Evolutionary conservation across 2,113 vertebrate species (phyloP).

Genomic region (Nothobranchius furzeri): DNA sequence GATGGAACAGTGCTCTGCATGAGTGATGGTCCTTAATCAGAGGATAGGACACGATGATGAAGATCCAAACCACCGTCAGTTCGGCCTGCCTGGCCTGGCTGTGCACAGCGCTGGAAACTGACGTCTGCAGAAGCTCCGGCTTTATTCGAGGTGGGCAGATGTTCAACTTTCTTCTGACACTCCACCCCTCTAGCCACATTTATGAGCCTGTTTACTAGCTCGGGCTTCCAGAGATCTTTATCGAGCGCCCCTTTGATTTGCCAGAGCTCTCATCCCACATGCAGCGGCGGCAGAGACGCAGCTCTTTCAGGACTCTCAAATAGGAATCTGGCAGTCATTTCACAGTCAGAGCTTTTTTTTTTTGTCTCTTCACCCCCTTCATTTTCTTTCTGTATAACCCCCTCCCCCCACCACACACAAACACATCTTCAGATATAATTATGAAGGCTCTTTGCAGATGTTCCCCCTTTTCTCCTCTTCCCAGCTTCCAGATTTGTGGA

Average conservation of each 20-base stretch:
- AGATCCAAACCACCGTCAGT: conserved; percentile 53
- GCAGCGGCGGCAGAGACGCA: conserved; percentile 70
- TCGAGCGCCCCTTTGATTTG: conserved; percentile 78
- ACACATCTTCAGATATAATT: conserved; percentile 76
- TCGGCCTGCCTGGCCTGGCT: conserved; percentile 11
- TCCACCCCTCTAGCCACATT: conserved; percentile 76
- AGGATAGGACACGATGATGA: conserved; percentile 47
- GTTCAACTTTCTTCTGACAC: conserved; percentile 75
- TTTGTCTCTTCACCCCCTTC: conserved; percentile 44
- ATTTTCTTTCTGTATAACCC: conserved; percentile 57
- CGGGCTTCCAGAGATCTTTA: conserved; percentile 80
- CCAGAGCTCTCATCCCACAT: conserved; percentile 80
- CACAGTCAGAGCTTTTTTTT: conserved; percentile 69
- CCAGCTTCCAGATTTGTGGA: conserved; percentile 45
- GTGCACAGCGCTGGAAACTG: conserved; percentile 41
- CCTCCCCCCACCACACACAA: conserved; percentile 15
- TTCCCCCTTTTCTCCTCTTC: conserved; percentile 46
- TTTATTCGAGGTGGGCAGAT: conserved; percentile 75
- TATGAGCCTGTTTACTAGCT: conserved; percentile 80
- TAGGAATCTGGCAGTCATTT: conserved; percentile 80
- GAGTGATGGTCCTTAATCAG: conserved; percentile 60
- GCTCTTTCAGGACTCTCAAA: conserved; percentile 76
- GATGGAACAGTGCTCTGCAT: conserved; percentile 23
- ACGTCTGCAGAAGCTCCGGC: conserved; percentile 70
- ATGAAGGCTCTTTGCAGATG: conserved; percentile 71